Percentiles rank a stretch among this genome's conserved stretches.
phyloP scores from a whole-genome alignment of 2,888 invertebrate species.

The Thecocarcelia acutangulata region DNA sequence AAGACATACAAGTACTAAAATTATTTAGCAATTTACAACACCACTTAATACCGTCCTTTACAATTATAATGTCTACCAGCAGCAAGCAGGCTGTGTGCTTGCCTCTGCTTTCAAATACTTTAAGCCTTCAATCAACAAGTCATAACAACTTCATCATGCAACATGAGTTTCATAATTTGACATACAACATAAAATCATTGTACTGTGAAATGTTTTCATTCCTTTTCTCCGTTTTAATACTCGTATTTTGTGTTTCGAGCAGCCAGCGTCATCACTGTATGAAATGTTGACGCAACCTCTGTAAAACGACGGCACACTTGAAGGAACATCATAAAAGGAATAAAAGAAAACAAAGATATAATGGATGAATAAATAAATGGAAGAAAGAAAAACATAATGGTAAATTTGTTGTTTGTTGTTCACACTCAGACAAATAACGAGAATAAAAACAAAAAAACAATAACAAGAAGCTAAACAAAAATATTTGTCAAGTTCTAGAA shows the following conservation, averaged over 20 bases:
- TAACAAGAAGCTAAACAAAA: not conserved
- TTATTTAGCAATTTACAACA: no score
- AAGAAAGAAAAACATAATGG: slow-evolving; percentile 13
- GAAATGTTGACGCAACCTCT: not conserved
- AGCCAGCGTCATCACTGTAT: slow-evolving; percentile 1
- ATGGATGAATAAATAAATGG: slow-evolving; percentile 17
- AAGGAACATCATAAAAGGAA: slow-evolving; percentile 1
- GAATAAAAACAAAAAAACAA: not conserved
- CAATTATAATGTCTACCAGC: not conserved
- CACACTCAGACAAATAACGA: slow-evolving; percentile 2
- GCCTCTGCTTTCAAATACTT: not conserved
- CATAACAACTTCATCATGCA: slow-evolving; percentile 40
- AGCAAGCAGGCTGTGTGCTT: not conserved
- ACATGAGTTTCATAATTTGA: slow-evolving; percentile 12
- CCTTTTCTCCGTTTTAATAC: not conserved
- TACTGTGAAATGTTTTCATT: slow-evolving; percentile 24
- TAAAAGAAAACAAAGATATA: slow-evolving; percentile 19
- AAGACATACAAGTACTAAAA: no score
- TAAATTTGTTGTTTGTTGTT: slow-evolving; percentile 20
- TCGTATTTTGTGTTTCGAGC: not conserved
- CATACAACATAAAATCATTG: slow-evolving; percentile 22
- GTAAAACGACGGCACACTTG: slow-evolving; percentile 15
- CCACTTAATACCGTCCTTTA: no score
- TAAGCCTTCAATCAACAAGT: slow-evolving; percentile 46
- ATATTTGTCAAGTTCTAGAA: not conserved